These are phyloP conservation scores for Anagrus nilaparvatae DNA, from an alignment of 1,140 invertebrate genomes.

Conservation along the genomic window DNA sequence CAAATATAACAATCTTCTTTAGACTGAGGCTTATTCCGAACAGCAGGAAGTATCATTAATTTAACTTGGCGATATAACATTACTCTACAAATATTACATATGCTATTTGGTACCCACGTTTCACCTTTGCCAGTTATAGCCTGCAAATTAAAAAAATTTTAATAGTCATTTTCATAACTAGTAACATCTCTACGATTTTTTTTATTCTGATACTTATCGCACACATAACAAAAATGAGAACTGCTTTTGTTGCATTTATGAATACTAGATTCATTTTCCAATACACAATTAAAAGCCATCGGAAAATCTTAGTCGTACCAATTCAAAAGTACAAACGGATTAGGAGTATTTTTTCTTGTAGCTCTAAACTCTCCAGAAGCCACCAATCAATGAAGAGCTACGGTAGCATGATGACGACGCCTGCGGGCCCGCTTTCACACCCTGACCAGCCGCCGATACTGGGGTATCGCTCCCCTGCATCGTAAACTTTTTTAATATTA, in stretches of 20 bases:
- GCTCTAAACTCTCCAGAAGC: no score
- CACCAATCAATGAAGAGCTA: no score
- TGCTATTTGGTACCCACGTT: conserved; percentile 4
- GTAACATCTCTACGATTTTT: conserved; percentile 6
- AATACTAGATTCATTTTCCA: no score
- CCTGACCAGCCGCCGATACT: no score
- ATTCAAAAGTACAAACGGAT: no score
- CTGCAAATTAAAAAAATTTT: conserved; percentile 1
- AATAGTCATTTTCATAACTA: conserved; percentile 2
- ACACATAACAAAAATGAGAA: conserved; percentile 1
- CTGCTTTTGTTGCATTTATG: background rate
- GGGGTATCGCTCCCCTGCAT: no score
- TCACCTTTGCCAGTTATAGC: background rate
- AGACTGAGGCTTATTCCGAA: background rate
- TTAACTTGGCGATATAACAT: background rate
- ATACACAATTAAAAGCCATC: no score
- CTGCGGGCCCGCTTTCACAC: no score
- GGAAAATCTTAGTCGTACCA: no score
- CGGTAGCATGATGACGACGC: no score
- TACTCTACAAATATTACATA: conserved; percentile 1
- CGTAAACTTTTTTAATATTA: no score
- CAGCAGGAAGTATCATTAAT: conserved; percentile 7
- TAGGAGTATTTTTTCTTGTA: no score
- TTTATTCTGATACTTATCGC: conserved; percentile 1
- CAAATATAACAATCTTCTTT: conserved; percentile 5